Evolutionary conservation across 2,888 invertebrate genomes (phyloP).

Genomic region (Apotomis betuletana): DNA sequence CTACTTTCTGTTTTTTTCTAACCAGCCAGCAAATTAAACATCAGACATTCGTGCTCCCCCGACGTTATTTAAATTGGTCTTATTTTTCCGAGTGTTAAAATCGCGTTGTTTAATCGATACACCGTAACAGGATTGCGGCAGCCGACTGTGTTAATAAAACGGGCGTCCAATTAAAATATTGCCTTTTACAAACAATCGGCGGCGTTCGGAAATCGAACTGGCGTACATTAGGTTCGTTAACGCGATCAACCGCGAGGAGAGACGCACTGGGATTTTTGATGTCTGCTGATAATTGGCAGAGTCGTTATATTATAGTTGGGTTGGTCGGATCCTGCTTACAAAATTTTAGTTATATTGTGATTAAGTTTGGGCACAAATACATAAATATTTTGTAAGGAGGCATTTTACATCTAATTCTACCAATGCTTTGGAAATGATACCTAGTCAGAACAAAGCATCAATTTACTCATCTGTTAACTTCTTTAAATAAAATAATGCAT

Average conservation of each 20-base stretch:
- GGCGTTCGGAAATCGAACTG: slow-evolving; percentile 48
- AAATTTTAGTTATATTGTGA: too few species aligned
- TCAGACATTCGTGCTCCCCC: neutral
- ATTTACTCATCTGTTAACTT: too few species aligned
- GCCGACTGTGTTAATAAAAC: slow-evolving; percentile 51
- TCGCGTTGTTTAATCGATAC: slow-evolving; percentile 42
- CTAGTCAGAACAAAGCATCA: too few species aligned
- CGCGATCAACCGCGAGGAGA: slow-evolving; percentile 40
- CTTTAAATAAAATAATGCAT: too few species aligned
- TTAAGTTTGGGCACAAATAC: too few species aligned
- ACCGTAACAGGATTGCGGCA: slow-evolving; percentile 47
- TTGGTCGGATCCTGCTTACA: too few species aligned
- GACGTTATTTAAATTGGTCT: slow-evolving; percentile 25
- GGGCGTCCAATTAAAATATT: slow-evolving; percentile 63
- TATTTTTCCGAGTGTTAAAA: slow-evolving; percentile 36
- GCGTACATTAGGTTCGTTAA: slow-evolving; percentile 59
- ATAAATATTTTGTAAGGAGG: too few species aligned
- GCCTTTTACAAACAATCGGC: slow-evolving; percentile 59
- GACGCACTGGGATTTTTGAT: slow-evolving; percentile 31
- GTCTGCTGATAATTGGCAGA: neutral
- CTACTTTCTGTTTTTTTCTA: too few species aligned
- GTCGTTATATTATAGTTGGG: neutral
- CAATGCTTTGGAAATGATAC: too few species aligned
- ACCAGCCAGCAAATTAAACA: too few species aligned
- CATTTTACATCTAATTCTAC: too few species aligned